phyloP scores from a whole-genome alignment of 2,888 invertebrate genomes.

The Plemyria rubiginata region DNA sequence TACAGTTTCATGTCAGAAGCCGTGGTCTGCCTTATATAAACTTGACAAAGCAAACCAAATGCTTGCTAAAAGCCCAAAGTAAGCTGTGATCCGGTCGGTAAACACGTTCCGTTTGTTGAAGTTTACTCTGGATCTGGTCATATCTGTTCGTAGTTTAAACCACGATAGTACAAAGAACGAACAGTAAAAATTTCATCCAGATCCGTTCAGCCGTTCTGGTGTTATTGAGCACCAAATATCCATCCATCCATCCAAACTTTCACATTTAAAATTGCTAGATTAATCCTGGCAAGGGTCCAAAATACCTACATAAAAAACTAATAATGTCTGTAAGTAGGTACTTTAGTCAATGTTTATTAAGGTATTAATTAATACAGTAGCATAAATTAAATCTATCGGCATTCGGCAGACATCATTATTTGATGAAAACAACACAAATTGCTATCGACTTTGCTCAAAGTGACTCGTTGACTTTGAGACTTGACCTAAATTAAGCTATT shows the following conservation, averaged over 20 bases:
- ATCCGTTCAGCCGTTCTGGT: too few relatives aligned
- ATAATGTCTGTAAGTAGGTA: neutral
- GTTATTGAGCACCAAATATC: too few relatives aligned
- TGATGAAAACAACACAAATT: neutral
- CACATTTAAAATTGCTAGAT: too few relatives aligned
- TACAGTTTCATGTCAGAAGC: slow-evolving; percentile 21
- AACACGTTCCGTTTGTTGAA: slow-evolving; percentile 23
- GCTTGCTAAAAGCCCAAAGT: slow-evolving; percentile 28
- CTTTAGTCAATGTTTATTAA: neutral
- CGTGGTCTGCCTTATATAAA: slow-evolving; percentile 19
- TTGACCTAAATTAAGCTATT: neutral
- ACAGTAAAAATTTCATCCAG: too few relatives aligned
- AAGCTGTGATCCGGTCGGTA: slow-evolving; percentile 23
- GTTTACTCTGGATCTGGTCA: slow-evolving; percentile 23
- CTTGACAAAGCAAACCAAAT: slow-evolving; percentile 30
- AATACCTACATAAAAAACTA: neutral
- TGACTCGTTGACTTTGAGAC: neutral
- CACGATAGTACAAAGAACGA: too few relatives aligned
- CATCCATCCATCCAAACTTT: too few relatives aligned
- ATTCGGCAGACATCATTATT: neutral
- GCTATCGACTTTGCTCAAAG: neutral
- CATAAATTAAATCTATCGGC: neutral
- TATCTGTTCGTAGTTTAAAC: too few relatives aligned
- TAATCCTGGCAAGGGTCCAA: too few relatives aligned
- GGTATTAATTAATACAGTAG: neutral